These are phyloP conservation scores for Scomberomorus guttatus DNA, from an alignment of 2,797 vertebrate species.

Conservation along the genomic window DNA sequence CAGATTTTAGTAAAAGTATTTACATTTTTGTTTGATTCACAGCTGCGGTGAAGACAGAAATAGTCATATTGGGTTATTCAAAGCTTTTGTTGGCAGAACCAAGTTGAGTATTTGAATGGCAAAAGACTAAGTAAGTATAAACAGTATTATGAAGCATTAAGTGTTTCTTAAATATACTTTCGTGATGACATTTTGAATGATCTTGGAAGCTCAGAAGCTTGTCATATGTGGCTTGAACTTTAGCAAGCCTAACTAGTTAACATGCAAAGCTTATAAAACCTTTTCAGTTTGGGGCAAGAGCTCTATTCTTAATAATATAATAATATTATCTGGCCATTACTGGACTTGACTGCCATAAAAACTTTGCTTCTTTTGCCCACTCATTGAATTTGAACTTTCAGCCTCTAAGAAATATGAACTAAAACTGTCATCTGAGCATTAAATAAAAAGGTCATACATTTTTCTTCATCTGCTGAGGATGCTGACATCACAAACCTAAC, in stretches of 20 bases:
- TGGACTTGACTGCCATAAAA: background rate
- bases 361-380: background rate
- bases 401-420: background rate
- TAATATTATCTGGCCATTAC: no score
- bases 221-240: background rate
- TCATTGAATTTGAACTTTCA: background rate
- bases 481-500: no score
- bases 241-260: background rate
- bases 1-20: constrained; percentile 20
- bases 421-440: background rate
- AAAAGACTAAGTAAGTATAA: background rate
- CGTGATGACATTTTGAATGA: background rate
- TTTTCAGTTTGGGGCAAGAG: background rate
- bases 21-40: constrained; percentile 7
- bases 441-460: background rate
- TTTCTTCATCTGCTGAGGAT: no score
- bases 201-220: background rate
- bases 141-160: background rate
- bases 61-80: background rate
- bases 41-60: constrained; percentile 31
- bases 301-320: background rate
- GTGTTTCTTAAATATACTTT: background rate
- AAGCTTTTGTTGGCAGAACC: background rate
- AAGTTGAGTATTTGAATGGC: background rate
- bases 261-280: background rate